Evolutionary conservation across 2,888 invertebrate genomes (phyloP), one percentile per base, ranked within the genome.

Genomic region (Nemotelus nigrinus): DNA sequence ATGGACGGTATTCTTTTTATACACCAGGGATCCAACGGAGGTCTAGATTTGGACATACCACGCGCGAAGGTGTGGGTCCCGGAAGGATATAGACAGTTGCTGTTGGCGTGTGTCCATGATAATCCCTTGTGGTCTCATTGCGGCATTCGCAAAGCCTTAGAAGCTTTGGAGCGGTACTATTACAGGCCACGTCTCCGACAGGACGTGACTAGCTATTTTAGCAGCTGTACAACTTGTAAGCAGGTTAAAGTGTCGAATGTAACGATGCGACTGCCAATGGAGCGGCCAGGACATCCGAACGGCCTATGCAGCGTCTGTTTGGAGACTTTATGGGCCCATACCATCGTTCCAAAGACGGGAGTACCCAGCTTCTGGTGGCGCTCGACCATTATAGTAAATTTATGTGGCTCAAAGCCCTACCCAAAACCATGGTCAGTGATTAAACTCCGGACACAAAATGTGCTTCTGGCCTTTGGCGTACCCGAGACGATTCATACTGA

Each of bases 181-280:
- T 81, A 76, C 47, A 81, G 82, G 81, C 81, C 82, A 25, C 53
- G 68, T 41, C 78, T 82, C 67, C 39, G 60, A 2, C 39, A 10
- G 3, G 78, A 79, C 0, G 76, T 80, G 0, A 55, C 25, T 25
- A 25, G 25, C 25, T 25, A 25, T 25, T 25, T 25, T 25, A 25
- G 25, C 25, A 25, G 25, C 25, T 25, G 25, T 25, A 25, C 25
- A 25, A 25, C 25, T 25, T 25, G 25, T 25, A 25, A 25, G 25
- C 25, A 25, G 1, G 25, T 25, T 25, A 25, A 25, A 25, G 25
- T 1, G 25, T 25, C 25, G 25, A 25, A 25, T 25, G 25, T 25
- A 0, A 25, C 25, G 25, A 25, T 25, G 1, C 25, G 1, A 25
- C 25, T 25, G 25, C 1, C 25, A 25, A 25, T 25, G 25, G 25